Evolutionary conservation across 2,888 invertebrate species (phyloP), one percentile per base, ranked within the genome.

Genomic region (Frankliniella intonsa): DNA sequence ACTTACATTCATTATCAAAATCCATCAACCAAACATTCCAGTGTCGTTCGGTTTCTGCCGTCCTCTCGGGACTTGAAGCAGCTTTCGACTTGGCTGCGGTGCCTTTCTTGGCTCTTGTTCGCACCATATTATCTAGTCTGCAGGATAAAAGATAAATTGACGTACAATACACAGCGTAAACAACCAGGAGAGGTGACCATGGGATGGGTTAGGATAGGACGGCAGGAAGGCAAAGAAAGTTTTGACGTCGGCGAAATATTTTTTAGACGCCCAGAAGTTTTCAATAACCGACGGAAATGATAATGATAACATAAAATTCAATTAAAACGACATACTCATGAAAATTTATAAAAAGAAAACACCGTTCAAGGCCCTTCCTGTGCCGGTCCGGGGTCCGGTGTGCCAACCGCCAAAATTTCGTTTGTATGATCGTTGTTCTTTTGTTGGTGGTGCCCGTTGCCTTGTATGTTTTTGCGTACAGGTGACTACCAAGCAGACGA

Each of bases 1-100:
- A 76, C 69, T 76, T 25, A 25, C 69, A 76, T 76, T 76, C 69
- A 12, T n/a, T 22, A 7, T 76, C 69, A 76, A 76, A 76, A 22
- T 76, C 69, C 25, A 76, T 12, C 69, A 76, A 76, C 69, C 69
- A 76, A 25, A 25, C 22, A 10, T 76, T 25, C 69, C 25, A 76
- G 17, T 5, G 55, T 55, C 19, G 5, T 55, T 55, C 55, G 9
- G 55, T 19, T 19, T 55, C 17, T 14, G 14, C 55, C 8, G 69
- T 22, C 12, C 9, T 76, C 22, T 76, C 69, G 9, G 22, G 22
- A 25, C 22, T 11, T 12, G 22, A 22, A 25, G 8, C 22, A 2
- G 11, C n/a, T 25, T 76, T 22, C 69, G 22, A 12, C 25, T 25
- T 12, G 12, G 25, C 25, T 10, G 10, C 12, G 22, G 69, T 11